phyloP scores from a whole-genome alignment of 37 sponge, comb jelly and placozoan genomes.

The Aplysina aerophoba region DNA sequence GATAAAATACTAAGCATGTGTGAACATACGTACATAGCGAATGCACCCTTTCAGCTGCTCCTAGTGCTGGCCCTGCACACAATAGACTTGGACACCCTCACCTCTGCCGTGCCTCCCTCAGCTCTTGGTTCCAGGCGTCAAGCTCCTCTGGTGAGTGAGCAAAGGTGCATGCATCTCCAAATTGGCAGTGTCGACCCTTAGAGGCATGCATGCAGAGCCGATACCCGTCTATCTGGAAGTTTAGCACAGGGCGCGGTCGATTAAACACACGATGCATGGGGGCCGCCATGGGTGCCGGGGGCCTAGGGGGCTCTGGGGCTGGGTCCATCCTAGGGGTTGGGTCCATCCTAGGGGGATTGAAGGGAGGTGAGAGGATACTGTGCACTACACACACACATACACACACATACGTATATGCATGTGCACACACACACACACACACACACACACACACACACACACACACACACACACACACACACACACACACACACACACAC shows the following conservation, averaged over 20 bases:
- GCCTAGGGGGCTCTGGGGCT: background rate
- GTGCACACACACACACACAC: background rate
- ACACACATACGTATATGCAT: no score
- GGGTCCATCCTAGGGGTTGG: background rate
- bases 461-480: no score
- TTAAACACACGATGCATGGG: background rate
- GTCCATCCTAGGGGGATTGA: background rate
- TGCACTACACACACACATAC: no score
- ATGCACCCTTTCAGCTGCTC: no score
- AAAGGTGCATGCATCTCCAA: constrained; percentile 85
- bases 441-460: no score
- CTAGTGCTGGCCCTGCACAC: no score
- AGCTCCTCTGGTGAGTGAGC: constrained; percentile 85
- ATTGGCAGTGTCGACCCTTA: constrained; percentile 64
- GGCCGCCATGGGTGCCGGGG: background rate
- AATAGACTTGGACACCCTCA: background rate
- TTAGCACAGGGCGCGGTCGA: constrained; percentile 46
- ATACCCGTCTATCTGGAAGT: constrained; percentile 61
- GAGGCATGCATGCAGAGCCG: constrained; percentile 77
- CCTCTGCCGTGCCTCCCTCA: constrained; percentile 10
- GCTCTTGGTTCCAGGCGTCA: constrained; percentile 77
- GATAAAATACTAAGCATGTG: no score
- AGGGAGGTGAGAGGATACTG: background rate
- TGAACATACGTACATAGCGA: no score
- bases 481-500: background rate